Evolutionary conservation across 2,888 invertebrate species (phyloP), one percentile per base, ranked within the genome.

Genomic region (Proisotoma minuta): DNA sequence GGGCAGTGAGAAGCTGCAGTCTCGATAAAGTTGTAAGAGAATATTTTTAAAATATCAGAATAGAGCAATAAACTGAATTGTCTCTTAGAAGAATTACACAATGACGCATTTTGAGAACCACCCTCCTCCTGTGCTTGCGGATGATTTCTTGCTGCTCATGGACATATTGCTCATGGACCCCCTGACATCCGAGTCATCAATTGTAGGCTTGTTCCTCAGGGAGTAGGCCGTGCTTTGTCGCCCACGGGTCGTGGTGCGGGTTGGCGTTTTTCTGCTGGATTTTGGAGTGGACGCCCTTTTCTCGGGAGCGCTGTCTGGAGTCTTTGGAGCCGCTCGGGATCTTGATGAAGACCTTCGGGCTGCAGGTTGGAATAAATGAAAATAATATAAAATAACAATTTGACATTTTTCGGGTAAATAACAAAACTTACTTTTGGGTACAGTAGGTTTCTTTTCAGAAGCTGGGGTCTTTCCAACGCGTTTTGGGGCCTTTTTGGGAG

Each of bases 71-170:
- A n/a, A n/a, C n/a, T n/a, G n/a, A n/a, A 50, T n/a, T 23, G 15
- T 23, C 3, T 50, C 24, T 23, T 22, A 50, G 3, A 12, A n/a
- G n/a, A 3, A 8, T 59, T 66, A 69, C 12, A 65, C 59, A 59
- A 69, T 65, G 23, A 39, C 40, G 56, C 69, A 69, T 24, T 61
- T 64, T 34, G 69, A 69, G 40, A 69, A 65, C 69, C 69, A 69
- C 20, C 69, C 69, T 48, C 65, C 63, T 29, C 61, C 62, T 23
- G 62, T 59, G n/a, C n/a, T n/a, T n/a, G n/a, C n/a, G n/a, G n/a
- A n/a, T 26, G 62, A 54, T 27, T 15, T 22, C 5, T 20, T 34
- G 23, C 54, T 54, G 34, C 39, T 39, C 10, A 54, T 20, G 3
- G 54, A 54, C 10, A 23, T 18, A 54, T 34, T 39, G 40, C 39